These are phyloP conservation scores for Argynnis bischoffii DNA, from an alignment of 2,888 invertebrate species.

Conservation along the genomic window DNA sequence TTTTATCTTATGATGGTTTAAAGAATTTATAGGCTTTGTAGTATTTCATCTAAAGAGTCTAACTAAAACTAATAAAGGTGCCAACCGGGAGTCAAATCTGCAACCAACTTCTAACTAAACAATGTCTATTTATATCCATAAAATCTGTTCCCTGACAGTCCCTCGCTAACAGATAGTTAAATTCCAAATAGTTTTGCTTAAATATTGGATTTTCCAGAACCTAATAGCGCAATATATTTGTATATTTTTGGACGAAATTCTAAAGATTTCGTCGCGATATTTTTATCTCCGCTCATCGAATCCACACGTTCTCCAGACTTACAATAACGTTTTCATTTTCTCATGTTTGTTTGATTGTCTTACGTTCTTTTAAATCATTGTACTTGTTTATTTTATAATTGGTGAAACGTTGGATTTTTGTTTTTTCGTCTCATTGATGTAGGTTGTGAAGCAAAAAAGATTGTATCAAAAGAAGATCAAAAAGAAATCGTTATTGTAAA, in stretches of 20 bases:
- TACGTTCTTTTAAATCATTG: neutral
- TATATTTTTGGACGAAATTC: conserved; percentile 24
- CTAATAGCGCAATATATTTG: conserved; percentile 20
- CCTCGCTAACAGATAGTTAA: neutral
- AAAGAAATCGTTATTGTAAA: too few species aligned
- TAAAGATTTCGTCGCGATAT: conserved; percentile 26
- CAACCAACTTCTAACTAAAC: too few species aligned
- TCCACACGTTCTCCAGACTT: conserved; percentile 3
- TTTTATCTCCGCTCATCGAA: conserved; percentile 24
- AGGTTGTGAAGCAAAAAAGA: neutral
- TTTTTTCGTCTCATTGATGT: neutral
- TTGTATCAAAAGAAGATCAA: too few species aligned
- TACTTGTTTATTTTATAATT: conserved; percentile 3
- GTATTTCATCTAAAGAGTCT: too few species aligned
- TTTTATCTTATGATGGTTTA: too few species aligned
- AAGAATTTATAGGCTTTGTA: too few species aligned
- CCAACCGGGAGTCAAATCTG: too few species aligned
- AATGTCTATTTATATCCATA: too few species aligned
- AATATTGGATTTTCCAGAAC: conserved; percentile 2
- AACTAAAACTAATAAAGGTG: too few species aligned
- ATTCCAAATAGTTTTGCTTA: conserved; percentile 3
- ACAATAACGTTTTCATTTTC: conserved; percentile 3
- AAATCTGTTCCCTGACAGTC: too few species aligned
- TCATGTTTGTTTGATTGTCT: conserved; percentile 5
- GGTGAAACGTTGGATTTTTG: conserved; percentile 2